phyloP scores from a whole-genome alignment of 1,140 invertebrate species.

The Drosophila equinoxialis region DNA sequence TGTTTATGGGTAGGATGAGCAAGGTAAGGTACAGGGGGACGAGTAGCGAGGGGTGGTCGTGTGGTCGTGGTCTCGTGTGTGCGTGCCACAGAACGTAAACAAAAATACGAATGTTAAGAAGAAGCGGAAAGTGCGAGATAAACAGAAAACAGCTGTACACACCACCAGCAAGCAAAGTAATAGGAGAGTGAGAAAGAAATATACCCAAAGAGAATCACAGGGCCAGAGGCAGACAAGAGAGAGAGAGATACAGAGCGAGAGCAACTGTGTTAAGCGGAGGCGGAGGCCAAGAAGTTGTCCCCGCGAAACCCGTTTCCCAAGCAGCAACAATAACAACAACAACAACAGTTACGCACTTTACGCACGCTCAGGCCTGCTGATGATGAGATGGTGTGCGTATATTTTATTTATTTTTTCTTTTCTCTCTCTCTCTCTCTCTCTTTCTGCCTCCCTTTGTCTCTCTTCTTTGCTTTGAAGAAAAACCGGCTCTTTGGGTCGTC shows the following conservation, averaged over 20 bases:
- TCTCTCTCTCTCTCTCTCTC: conserved; percentile 5
- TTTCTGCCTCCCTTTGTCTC: conserved; percentile 24
- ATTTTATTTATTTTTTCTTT: not conserved
- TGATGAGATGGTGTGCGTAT: conserved; percentile 34
- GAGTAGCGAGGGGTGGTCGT: conserved; percentile 7
- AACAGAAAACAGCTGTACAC: conserved; percentile 81
- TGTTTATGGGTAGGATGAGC: not conserved
- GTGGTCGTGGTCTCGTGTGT: conserved; percentile 50
- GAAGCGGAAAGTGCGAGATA: conserved; percentile 79
- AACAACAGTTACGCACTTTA: conserved; percentile 79
- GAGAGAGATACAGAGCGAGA: conserved; percentile 15
- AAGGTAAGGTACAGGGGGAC: not conserved
- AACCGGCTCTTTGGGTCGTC: conserved; percentile 63
- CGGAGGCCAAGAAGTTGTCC: conserved; percentile 45
- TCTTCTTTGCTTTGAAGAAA: conserved; percentile 66
- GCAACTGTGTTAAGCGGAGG: conserved; percentile 4
- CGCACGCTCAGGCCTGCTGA: conserved; percentile 58
- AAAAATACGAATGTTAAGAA: conserved; percentile 77
- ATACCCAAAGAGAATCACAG: conserved; percentile 16
- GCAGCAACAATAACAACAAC: conserved; percentile 29
- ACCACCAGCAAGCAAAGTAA: conserved; percentile 46
- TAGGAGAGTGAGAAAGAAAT: conserved; percentile 22
- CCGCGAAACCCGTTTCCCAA: conserved; percentile 67
- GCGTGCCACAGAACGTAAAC: conserved; percentile 79
- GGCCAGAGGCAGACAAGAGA: not conserved